phyloP scores from a whole-genome alignment of 2,797 vertebrate species.

The Notolepis coatsorum region DNA sequence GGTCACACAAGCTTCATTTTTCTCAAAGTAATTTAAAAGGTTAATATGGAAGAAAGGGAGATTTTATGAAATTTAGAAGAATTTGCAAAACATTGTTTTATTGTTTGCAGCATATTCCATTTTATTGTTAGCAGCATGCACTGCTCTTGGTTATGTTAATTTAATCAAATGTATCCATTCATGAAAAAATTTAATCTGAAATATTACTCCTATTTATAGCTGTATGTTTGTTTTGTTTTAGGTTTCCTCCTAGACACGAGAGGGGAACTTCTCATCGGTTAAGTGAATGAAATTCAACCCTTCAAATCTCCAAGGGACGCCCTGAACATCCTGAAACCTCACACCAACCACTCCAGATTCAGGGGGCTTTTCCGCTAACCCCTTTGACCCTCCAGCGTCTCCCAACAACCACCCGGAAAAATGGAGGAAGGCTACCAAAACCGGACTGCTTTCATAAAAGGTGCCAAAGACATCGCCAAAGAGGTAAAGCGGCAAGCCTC shows the following conservation, averaged over 20 bases:
- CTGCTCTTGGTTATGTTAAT: no score
- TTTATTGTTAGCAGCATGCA: no score
- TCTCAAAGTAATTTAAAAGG: no score
- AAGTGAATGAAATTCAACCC: slow-evolving; percentile 5
- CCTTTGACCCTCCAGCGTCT: slow-evolving; percentile 19
- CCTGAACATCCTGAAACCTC: slow-evolving; percentile 20
- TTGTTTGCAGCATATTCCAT: no score
- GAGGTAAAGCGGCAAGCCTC: slow-evolving; percentile 92
- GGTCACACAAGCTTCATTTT: no score
- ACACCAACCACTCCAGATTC: neutral
- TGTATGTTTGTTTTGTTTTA: neutral
- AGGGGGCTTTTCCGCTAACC: slow-evolving; percentile 23
- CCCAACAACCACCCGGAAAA: slow-evolving; percentile 4
- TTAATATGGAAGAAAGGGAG: no score
- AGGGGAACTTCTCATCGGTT: slow-evolving; percentile 11
- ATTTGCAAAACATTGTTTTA: no score
- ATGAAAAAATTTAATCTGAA: neutral
- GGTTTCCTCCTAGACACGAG: slow-evolving; percentile 41
- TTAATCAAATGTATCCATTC: no score
- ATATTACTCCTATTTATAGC: neutral
- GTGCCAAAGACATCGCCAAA: slow-evolving; percentile 97
- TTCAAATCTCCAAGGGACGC: slow-evolving; percentile 22
- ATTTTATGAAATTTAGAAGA: no score
- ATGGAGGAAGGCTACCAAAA: slow-evolving; percentile 97
- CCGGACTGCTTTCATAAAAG: slow-evolving; percentile 94